phyloP scores from a whole-genome alignment of 2,888 invertebrate genomes.

The Heliconius cydno region DNA sequence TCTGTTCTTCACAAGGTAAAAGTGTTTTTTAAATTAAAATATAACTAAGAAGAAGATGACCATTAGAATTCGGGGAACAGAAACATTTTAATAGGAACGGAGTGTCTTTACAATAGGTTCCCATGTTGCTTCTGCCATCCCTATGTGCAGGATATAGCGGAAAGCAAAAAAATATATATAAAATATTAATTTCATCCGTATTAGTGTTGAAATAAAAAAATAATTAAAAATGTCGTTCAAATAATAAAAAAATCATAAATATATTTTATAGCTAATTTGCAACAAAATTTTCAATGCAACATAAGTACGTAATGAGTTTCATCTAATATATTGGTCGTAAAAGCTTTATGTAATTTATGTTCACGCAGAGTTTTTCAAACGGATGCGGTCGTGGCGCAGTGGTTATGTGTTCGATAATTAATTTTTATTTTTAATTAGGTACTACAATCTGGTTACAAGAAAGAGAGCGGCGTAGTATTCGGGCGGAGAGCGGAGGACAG shows the following conservation, averaged over 20 bases:
- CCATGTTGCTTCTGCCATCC: neutral
- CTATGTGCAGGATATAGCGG: neutral
- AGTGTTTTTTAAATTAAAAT: too few species aligned
- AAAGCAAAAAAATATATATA: neutral
- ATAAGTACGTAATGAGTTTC: neutral
- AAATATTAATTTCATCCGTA: neutral
- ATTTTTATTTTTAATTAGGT: too few species aligned
- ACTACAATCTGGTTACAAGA: too few species aligned
- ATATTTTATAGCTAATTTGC: conserved; percentile 4
- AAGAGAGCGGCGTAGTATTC: too few species aligned
- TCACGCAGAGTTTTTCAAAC: neutral
- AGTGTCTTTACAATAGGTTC: neutral
- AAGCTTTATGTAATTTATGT: neutral
- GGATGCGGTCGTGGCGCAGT: neutral
- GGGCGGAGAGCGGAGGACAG: too few species aligned
- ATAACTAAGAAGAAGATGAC: too few species aligned
- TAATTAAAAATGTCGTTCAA: neutral
- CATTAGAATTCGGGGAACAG: neutral
- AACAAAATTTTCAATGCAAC: neutral
- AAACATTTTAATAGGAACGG: neutral
- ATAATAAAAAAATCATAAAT: neutral
- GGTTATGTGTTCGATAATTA: neutral
- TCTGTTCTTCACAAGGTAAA: too few species aligned
- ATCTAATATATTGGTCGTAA: conserved; percentile 10
- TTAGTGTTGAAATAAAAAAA: too few species aligned